Percentiles rank a stretch among this genome's conserved stretches.
Conservation (phyloP, 2,888 invertebrate genomes). For the Parnassius orleans region DNA sequence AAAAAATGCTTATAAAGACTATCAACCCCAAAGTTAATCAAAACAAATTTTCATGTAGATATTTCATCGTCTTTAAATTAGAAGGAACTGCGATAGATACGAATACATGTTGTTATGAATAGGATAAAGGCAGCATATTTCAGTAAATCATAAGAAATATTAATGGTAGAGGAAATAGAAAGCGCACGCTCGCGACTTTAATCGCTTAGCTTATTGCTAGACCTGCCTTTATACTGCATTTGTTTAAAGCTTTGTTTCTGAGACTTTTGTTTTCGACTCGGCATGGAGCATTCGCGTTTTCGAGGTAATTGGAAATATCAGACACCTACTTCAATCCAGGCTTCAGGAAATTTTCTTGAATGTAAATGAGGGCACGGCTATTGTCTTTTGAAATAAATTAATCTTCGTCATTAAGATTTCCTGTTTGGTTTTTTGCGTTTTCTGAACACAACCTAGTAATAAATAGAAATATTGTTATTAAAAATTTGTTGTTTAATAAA, state of each 20-base stretch:
- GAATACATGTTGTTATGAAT: neutral
- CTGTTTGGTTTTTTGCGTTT: slow-evolving; percentile 2
- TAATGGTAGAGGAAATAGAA: slow-evolving; percentile 28
- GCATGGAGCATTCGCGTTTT: slow-evolving; percentile 5
- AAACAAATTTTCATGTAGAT: too few relatives aligned
- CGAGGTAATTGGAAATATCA: slow-evolving; percentile 15
- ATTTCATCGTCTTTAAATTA: neutral
- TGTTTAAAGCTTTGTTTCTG: slow-evolving; percentile 23
- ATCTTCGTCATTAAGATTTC: slow-evolving; percentile 8
- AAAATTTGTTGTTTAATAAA: too few relatives aligned
- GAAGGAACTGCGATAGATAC: neutral
- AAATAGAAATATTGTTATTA: too few relatives aligned
- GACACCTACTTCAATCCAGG: slow-evolving; percentile 11
- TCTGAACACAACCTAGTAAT: too few relatives aligned
- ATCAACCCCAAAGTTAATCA: too few relatives aligned
- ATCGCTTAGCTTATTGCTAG: slow-evolving; percentile 34
- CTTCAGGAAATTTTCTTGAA: slow-evolving; percentile 5
- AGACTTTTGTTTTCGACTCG: slow-evolving; percentile 10
- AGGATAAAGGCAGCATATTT: slow-evolving; percentile 2
- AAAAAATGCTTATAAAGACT: too few relatives aligned
- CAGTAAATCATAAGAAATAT: slow-evolving; percentile 19
- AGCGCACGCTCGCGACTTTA: slow-evolving; percentile 27
- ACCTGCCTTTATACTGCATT: slow-evolving; percentile 30
- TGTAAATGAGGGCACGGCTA: slow-evolving; percentile 2
- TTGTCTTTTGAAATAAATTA: slow-evolving; percentile 2